Percentiles rank a stretch among this genome's conserved stretches.
Conservation (phyloP, 2,797 vertebrate genomes). For the Chromobotia macracanthus region DNA sequence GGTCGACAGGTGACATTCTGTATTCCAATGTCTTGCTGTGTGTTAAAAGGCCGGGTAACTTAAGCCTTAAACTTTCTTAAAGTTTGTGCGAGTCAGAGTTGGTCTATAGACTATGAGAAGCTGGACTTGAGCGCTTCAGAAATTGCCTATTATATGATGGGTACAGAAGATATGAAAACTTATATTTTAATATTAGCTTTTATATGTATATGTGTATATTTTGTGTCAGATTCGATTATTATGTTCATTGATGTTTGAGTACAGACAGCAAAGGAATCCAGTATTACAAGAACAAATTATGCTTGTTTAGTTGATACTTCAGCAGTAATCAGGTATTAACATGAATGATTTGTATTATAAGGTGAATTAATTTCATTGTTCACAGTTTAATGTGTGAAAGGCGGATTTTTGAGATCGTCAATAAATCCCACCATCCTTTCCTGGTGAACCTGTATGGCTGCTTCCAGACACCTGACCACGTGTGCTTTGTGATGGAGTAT, state of each 20-base stretch:
- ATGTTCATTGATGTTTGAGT: neutral
- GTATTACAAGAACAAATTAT: too few species aligned
- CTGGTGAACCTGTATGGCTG: conserved; percentile 92
- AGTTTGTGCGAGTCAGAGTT: neutral
- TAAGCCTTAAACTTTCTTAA: too few species aligned
- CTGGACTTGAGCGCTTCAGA: neutral
- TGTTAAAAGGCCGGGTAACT: neutral
- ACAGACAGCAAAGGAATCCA: neutral
- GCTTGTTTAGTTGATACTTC: neutral
- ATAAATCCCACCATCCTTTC: conserved; percentile 85
- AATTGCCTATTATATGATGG: neutral
- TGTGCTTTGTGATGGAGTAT: conserved; percentile 95
- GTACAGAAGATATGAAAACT: too few species aligned
- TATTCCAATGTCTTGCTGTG: neutral
- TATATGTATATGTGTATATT: too few species aligned
- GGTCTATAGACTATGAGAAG: neutral
- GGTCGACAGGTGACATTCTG: conserved; percentile 83
- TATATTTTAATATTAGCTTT: too few species aligned
- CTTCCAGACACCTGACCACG: conserved; percentile 90
- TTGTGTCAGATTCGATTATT: neutral
- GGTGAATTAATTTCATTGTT: neutral
- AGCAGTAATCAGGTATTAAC: too few species aligned
- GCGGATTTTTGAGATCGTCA: conserved; percentile 90
- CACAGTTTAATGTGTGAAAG: conserved; percentile 91
- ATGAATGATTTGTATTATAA: neutral